Percentiles rank a stretch among this genome's conserved stretches.
Conservation (phyloP, 2,797 vertebrate species). For the Lithobates sylvaticus region DNA sequence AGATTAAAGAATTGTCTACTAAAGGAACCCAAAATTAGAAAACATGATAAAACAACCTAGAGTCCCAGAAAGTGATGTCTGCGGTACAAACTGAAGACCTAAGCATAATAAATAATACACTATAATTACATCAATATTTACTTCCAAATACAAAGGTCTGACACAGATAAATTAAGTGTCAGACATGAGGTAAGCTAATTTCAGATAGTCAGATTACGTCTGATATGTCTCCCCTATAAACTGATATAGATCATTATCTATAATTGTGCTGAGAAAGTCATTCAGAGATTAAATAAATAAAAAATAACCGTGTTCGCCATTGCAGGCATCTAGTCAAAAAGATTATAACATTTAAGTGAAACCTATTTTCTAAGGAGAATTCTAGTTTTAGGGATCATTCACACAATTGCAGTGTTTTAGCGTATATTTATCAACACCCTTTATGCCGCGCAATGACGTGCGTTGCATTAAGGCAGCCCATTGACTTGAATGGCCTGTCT, state of each 20-base stretch:
- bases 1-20: not conserved
- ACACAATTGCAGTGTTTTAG: too few relatives aligned
- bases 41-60: not conserved
- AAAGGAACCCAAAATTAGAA: not conserved
- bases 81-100: not conserved
- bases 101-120: not conserved
- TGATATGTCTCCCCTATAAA: constrained; percentile 7
- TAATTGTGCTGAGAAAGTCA: constrained; percentile 19
- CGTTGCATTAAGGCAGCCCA: too few relatives aligned
- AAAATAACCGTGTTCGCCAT: not conserved
- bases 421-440: too few relatives aligned
- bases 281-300: constrained; percentile 7
- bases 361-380: too few relatives aligned
- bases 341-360: too few relatives aligned
- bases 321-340: too few relatives aligned
- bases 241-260: constrained; percentile 37
- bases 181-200: constrained; percentile 31
- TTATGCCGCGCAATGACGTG: too few relatives aligned
- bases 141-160: not conserved
- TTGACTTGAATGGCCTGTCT: too few relatives aligned
- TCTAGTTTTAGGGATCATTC: too few relatives aligned
- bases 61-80: constrained; percentile 9
- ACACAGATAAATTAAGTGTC: not conserved
- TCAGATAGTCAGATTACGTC: constrained; percentile 21
- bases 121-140: constrained; percentile 17